Evolutionary conservation across 37 sponge, comb jelly and placozoan species (phyloP), one percentile per base, ranked within the genome.

Genomic region (Amphimedon queenslandica): DNA sequence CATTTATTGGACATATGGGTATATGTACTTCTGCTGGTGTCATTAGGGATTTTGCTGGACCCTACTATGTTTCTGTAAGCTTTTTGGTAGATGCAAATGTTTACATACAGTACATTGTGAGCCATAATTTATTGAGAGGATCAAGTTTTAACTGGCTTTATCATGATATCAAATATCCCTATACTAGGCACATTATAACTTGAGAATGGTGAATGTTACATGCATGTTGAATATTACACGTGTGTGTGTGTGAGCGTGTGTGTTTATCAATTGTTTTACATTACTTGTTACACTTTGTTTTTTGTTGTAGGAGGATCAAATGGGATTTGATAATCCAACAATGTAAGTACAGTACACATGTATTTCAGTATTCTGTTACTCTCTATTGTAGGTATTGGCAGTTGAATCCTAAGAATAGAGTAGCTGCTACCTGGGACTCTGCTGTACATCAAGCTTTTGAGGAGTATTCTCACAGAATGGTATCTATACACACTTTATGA

Each of bases 1-100:
- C 99, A 0, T 75, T 97, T 63, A 91, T 97, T 60, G 99, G 99
- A 28, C 99, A 97, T 82, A 97, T 94, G 89, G 99, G 99, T 0
- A 97, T 97, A 34, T 88, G 90, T 51, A 92, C 89, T 38, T 86
- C 92, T 40, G 82, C 87, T 58, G 99, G 99, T 4, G 83, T 97
- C 21, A 97, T 97, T 10, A 71, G 95, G 2, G 99, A 97, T 87
- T 97, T 97, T 80, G 92, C 99, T 64, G 99, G 92, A 56, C 99
- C 99, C 0, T 97, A 97, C 80, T 88, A 63, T 55, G 99, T 97
- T 31, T 88, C 90, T 6, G 96, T 92, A 58, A 78, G 85, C 58
- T 64, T 21, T 4, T 0, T 1, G n/a, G n/a, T n/a, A n/a, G n/a
- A n/a, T n/a, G n/a, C n/a, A n/a, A n/a, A n/a, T n/a, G n/a, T n/a